Evolutionary conservation across 2,797 vertebrate species (phyloP), one percentile per base, ranked within the genome.

Genomic region (Siniperca obscura): DNA sequence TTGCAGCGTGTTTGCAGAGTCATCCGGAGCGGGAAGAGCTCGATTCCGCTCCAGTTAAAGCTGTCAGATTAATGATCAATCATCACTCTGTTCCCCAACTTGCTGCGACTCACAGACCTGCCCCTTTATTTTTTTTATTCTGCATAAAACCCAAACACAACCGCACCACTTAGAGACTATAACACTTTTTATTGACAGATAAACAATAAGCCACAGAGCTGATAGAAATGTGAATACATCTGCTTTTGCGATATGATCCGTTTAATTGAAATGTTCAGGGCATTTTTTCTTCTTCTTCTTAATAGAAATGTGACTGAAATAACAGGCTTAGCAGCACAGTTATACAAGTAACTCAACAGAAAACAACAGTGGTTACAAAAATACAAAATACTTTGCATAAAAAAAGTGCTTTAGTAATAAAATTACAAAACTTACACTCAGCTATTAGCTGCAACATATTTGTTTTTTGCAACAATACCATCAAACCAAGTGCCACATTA

Each of bases 341-440:
- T 69, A 70, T 6, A 78, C 75, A 77, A 62, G 78, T 70, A 76
- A 82, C 50, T 25, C 60, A 82, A 91, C 78, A 62, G 65, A 90
- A 91, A 92, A 66, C 50, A 78, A 74, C 34, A 44, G 75, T 77
- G 85, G 74, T 94, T 95, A 94, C 91, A 95, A 96, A 95, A 94
- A 95, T 95, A 95, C 90, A 87, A 95, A 95, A 95, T 91, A 90
- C 86, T 94, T 94, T 94, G 92, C 87, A 91, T 95, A 83, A 93
- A 92, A 56, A 96, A 96, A 95, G 95, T 96, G 95, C 95, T 92
- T 90, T 79, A 94, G 94, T 96, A 92, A 94, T 95, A 94, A 95
- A 93, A 93, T 92, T 86, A 93, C 92, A 94, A 93, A 95, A 92
- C 81, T 90, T 86, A 87, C 85, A 92, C 76, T 85, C 82, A 60